phyloP scores from a whole-genome alignment of 2,888 invertebrate genomes.

The Polietes domitor region DNA sequence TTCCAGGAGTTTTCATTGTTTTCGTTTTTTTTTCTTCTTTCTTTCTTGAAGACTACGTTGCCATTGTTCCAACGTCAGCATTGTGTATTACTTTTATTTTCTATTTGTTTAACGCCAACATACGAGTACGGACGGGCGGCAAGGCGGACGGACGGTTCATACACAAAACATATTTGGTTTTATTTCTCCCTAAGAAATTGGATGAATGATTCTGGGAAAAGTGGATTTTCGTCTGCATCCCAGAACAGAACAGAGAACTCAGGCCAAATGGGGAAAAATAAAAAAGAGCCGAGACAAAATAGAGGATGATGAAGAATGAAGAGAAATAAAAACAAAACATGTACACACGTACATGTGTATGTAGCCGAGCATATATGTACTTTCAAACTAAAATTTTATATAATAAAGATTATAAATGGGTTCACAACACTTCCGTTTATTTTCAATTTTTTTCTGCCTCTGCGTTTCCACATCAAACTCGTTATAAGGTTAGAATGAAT shows the following conservation, averaged over 20 bases:
- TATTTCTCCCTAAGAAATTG: slow-evolving; percentile 3
- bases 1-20: slow-evolving; percentile 30
- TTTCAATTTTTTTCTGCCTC: background rate
- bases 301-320: background rate
- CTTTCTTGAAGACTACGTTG: background rate
- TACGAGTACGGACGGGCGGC: no score
- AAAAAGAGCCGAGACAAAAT: background rate
- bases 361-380: background rate
- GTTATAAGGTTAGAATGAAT: no score
- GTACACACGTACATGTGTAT: background rate
- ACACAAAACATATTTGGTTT: background rate
- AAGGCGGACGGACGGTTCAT: no score
- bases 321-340: background rate
- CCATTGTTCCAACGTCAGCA: background rate
- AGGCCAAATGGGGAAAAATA: no score
- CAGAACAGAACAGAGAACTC: no score
- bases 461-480: background rate
- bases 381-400: background rate
- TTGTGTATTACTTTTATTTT: slow-evolving; percentile 27
- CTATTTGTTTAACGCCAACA: slow-evolving; percentile 17
- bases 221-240: background rate
- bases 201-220: slow-evolving; percentile 17
- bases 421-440: background rate
- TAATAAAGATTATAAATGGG: background rate
- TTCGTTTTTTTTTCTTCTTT: background rate